phyloP scores from a whole-genome alignment of 35 echinoderm and acorn worm species.

The Lytechinus variegatus region DNA sequence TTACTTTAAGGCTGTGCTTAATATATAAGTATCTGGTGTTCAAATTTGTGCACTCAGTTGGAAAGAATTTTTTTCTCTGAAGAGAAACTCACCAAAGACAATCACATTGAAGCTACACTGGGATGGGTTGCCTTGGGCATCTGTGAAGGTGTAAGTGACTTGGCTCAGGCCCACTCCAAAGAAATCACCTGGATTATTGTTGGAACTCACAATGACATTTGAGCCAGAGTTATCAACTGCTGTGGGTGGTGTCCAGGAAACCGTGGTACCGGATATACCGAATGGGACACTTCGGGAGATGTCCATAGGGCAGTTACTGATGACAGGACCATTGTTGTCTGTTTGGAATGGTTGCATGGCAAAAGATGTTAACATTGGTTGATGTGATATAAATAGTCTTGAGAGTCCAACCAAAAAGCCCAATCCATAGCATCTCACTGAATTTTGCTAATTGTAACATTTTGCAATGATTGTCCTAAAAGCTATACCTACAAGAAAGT shows the following conservation, averaged over 20 bases:
- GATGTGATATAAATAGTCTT: too few relatives aligned
- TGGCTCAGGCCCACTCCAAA: constrained; percentile 44
- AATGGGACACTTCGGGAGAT: neutral
- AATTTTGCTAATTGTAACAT: too few relatives aligned
- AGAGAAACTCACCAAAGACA: neutral
- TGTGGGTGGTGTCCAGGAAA: constrained; percentile 46
- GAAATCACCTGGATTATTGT: constrained; percentile 10
- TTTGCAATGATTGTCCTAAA: too few relatives aligned
- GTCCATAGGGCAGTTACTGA: constrained; percentile 60
- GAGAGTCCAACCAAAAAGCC: too few relatives aligned
- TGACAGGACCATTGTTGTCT: constrained; percentile 56
- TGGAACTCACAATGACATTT: constrained; percentile 8
- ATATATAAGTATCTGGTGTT: too few relatives aligned
- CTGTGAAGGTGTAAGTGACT: constrained; percentile 51
- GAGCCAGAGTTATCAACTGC: constrained; percentile 43
- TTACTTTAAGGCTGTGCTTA: too few relatives aligned
- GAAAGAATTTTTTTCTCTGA: too few relatives aligned
- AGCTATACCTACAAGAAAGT: too few relatives aligned
- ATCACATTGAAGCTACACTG: constrained; percentile 51
- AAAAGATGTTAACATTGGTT: too few relatives aligned
- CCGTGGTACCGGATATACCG: neutral
- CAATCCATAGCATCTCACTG: too few relatives aligned
- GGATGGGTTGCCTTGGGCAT: constrained; percentile 26
- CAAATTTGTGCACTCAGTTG: too few relatives aligned
- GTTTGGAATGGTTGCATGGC: neutral